Conservation (phyloP, 2,113 vertebrate genomes). For the Balaenoptera acutorostrata region DNA sequence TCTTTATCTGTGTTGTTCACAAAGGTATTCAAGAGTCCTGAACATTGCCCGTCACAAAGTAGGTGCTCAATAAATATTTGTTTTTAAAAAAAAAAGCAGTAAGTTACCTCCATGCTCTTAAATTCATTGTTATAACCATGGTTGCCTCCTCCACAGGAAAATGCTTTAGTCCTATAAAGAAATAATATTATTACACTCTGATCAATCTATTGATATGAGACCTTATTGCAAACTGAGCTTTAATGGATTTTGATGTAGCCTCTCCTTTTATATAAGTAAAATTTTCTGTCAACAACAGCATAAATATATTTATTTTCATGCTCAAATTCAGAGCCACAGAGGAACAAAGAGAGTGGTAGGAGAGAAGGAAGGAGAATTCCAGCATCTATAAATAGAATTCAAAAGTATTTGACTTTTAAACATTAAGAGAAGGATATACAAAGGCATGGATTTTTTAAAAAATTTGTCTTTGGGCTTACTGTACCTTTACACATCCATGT, state of each 20-base stretch:
- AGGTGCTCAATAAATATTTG: neutral
- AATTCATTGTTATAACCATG: slow-evolving; percentile 95
- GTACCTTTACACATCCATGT: neutral
- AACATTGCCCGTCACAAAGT: neutral
- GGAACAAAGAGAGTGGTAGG: neutral
- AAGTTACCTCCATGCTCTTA: slow-evolving; percentile 93
- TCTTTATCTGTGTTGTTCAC: neutral
- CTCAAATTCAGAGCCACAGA: neutral
- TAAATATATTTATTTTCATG: neutral
- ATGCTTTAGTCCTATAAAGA: slow-evolving; percentile 72
- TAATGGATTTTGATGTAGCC: neutral
- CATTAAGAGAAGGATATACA: neutral
- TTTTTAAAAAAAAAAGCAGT: neutral
- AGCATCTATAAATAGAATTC: neutral
- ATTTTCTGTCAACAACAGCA: neutral
- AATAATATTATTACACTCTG: neutral
- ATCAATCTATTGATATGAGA: neutral
- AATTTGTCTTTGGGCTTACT: neutral
- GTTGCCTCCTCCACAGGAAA: slow-evolving; percentile 87
- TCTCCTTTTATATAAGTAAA: neutral
- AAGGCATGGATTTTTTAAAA: neutral
- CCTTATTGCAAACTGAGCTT: neutral
- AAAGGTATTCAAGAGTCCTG: neutral
- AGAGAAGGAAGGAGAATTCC: neutral
- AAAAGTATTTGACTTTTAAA: neutral